phyloP scores from a whole-genome alignment of 2,113 vertebrate genomes.

The Girardinichthys multiradiatus region DNA sequence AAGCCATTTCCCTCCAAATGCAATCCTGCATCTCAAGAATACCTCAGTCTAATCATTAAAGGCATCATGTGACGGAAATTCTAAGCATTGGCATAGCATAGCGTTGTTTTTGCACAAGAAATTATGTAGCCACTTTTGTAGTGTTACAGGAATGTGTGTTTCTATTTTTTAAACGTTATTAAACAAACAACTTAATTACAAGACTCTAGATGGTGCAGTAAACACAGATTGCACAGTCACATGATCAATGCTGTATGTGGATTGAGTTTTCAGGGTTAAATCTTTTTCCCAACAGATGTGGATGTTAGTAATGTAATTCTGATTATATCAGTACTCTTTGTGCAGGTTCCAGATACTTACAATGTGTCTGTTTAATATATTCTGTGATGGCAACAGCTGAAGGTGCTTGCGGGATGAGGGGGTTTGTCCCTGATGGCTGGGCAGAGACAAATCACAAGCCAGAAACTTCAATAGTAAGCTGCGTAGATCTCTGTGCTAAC shows the following conservation, averaged over 20 bases:
- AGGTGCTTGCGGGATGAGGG: slow-evolving; percentile 57
- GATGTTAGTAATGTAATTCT: slow-evolving; percentile 83
- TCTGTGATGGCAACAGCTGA: slow-evolving; percentile 60
- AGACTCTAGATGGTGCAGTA: slow-evolving; percentile 17
- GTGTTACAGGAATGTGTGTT: background rate
- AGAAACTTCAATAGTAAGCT: slow-evolving; percentile 65
- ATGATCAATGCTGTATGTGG: slow-evolving; percentile 44
- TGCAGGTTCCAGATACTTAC: slow-evolving; percentile 85
- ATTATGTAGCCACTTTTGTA: background rate
- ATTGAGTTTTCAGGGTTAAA: slow-evolving; percentile 46
- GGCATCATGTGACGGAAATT: slow-evolving; percentile 36
- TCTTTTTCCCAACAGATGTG: slow-evolving; percentile 75
- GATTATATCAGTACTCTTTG: slow-evolving; percentile 88
- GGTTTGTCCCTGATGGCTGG: slow-evolving; percentile 60
- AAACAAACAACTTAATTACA: background rate
- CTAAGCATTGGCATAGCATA: slow-evolving; percentile 4
- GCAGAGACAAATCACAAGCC: slow-evolving; percentile 64
- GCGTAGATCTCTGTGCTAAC: slow-evolving; percentile 70
- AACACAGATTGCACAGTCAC: slow-evolving; percentile 27
- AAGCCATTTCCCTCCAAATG: slow-evolving; percentile 54
- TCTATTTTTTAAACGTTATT: background rate
- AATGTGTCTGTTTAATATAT: slow-evolving; percentile 87
- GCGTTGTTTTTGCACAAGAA: slow-evolving; percentile 38
- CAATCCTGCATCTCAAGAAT: slow-evolving; percentile 71
- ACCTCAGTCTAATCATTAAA: slow-evolving; percentile 69